Evolutionary conservation across 1,140 invertebrate species (phyloP).

Genomic region (Tetraneura akinire): DNA sequence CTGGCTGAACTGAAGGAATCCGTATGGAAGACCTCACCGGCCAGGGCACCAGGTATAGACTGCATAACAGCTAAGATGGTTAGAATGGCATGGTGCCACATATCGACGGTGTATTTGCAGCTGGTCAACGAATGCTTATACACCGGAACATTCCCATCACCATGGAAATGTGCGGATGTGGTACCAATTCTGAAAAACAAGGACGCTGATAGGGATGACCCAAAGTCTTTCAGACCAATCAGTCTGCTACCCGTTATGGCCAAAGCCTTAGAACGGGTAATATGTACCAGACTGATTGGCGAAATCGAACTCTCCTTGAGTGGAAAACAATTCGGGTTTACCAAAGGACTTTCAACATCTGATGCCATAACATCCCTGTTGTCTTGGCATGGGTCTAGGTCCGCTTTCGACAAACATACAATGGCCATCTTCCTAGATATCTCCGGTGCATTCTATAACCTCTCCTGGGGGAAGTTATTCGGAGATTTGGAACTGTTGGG

Average conservation of each 20-base stretch:
- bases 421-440: not conserved
- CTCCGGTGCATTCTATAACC: not conserved
- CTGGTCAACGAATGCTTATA: not conserved
- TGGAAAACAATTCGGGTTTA: not conserved
- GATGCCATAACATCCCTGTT: not conserved
- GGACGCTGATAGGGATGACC: not conserved
- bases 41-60: not conserved
- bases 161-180: not conserved
- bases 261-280: not conserved
- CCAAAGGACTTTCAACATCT: not conserved
- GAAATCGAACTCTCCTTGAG: not conserved
- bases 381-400: not conserved
- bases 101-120: accelerated
- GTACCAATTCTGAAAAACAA: not conserved
- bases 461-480: not conserved
- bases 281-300: not conserved
- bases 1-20: not conserved
- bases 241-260: not conserved
- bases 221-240: not conserved
- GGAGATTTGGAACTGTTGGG: not conserved
- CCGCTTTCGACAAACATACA: not conserved
- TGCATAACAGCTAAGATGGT: not conserved
- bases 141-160: accelerated
- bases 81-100: not conserved
- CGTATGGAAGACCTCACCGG: not conserved